Percentiles rank a stretch among this genome's conserved stretches.
Evolutionary conservation across 2,888 invertebrate species (phyloP).

Genomic region (Brachycybe producta): DNA sequence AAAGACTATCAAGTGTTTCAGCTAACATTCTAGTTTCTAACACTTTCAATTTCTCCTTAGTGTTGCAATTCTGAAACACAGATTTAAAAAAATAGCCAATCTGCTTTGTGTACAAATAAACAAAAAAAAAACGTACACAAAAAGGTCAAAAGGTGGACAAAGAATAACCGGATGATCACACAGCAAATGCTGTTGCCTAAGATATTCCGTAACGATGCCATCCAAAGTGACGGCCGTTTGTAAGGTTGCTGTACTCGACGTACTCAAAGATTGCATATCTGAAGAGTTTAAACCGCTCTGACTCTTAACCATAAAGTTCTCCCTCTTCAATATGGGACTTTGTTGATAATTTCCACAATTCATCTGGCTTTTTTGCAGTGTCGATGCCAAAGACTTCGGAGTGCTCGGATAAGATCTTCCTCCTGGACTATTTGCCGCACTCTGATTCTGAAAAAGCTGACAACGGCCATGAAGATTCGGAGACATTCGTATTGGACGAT

Average conservation of each 20-base stretch:
- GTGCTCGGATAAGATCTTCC: not conserved
- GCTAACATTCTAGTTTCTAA: too few relatives aligned
- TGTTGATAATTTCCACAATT: constrained; percentile 23
- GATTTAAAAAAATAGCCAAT: too few relatives aligned
- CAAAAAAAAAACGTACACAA: constrained; percentile 49
- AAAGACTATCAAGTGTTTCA: too few relatives aligned
- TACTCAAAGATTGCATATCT: constrained; percentile 25
- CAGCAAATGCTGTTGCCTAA: constrained; percentile 92
- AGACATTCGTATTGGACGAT: too few relatives aligned
- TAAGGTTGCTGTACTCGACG: too few relatives aligned
- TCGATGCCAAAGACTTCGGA: not conserved
- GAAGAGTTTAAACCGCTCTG: constrained; percentile 10
- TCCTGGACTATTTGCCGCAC: not conserved
- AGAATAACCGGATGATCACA: constrained; percentile 97
- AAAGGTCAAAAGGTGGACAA: constrained; percentile 90
- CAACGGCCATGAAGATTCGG: too few relatives aligned
- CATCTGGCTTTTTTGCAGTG: constrained; percentile 22
- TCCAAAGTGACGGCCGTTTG: constrained; percentile 55
- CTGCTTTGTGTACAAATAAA: constrained; percentile 11
- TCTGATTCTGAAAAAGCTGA: not conserved
- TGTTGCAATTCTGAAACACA: too few relatives aligned
- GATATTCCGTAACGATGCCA: constrained; percentile 88
- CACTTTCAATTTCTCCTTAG: too few relatives aligned
- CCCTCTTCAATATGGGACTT: constrained; percentile 23
- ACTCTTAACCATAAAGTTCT: constrained; percentile 17